Conservation (phyloP, 2,888 invertebrate species). For the Capitulum mitella region DNA sequence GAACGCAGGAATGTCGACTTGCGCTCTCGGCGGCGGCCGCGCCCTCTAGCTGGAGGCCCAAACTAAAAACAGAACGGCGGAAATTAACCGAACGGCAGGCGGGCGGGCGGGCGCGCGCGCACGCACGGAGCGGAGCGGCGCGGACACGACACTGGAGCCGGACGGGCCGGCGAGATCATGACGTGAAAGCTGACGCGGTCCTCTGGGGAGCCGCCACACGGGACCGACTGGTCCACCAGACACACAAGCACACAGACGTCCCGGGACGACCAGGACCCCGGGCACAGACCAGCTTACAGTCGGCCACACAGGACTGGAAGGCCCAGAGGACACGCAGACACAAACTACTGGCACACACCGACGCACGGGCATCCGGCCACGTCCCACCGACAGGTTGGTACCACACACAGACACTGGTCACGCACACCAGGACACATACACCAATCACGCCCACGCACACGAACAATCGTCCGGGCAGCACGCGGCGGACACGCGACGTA, state of each 20-base stretch:
- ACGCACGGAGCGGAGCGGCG: not conserved
- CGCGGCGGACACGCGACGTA: not conserved
- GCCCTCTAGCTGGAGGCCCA: conserved; percentile 7
- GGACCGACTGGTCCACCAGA: not conserved
- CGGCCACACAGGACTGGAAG: not conserved
- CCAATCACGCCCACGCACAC: not conserved
- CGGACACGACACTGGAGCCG: not conserved
- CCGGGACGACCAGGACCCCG: not conserved
- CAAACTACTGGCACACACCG: no score
- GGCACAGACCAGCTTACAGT: not conserved
- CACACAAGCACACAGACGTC: not conserved
- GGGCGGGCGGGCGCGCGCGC: not conserved
- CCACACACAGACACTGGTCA: no score
- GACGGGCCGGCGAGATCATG: conserved; percentile 11
- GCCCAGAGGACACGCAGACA: not conserved
- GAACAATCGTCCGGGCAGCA: no score
- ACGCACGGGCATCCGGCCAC: no score
- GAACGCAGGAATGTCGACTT: not conserved
- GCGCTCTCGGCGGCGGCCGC: not conserved
- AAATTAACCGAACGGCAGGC: not conserved
- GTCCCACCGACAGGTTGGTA: no score
- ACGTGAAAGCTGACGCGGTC: conserved; percentile 7
- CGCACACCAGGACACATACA: not conserved
- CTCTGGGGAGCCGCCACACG: not conserved
- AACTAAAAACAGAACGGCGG: not conserved